Evolutionary conservation across 2,797 vertebrate genomes (phyloP).

Genomic region (Leptodactylus fallax): DNA sequence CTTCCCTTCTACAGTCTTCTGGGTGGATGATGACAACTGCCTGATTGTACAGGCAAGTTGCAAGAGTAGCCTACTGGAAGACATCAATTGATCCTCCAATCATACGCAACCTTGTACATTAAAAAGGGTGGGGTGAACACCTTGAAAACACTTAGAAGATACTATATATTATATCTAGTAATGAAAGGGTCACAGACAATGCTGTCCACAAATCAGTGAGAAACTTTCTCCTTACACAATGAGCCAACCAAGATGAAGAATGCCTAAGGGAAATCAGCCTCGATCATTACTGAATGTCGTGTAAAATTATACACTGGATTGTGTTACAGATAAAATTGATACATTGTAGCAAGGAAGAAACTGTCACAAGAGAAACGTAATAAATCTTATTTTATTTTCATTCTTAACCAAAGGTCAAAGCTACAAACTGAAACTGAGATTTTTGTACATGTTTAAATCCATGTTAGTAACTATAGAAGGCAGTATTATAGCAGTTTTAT

Average conservation of each 20-base stretch:
- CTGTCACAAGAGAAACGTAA: neutral
- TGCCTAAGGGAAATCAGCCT: neutral
- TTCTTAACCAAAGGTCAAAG: neutral
- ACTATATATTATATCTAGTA: neutral
- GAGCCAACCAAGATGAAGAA: neutral
- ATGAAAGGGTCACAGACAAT: neutral
- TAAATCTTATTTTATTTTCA: neutral
- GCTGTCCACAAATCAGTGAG: neutral
- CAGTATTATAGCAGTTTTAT: neutral
- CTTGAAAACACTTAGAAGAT: no score
- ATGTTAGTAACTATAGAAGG: no score
- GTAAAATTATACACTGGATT: constrained; percentile 45
- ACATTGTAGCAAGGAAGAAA: constrained; percentile 14
- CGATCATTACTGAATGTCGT: constrained; percentile 51
- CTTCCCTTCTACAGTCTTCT: no score
- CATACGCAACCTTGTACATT: no score
- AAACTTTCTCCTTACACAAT: neutral
- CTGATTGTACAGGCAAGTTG: no score
- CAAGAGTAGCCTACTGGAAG: no score
- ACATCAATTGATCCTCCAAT: no score
- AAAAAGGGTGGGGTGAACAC: no score
- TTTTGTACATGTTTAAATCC: no score
- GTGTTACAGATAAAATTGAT: constrained; percentile 44
- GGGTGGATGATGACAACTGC: no score
- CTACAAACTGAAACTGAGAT: neutral